phyloP scores from a whole-genome alignment of 2,888 invertebrate genomes.

The Andrena trimmerana region DNA sequence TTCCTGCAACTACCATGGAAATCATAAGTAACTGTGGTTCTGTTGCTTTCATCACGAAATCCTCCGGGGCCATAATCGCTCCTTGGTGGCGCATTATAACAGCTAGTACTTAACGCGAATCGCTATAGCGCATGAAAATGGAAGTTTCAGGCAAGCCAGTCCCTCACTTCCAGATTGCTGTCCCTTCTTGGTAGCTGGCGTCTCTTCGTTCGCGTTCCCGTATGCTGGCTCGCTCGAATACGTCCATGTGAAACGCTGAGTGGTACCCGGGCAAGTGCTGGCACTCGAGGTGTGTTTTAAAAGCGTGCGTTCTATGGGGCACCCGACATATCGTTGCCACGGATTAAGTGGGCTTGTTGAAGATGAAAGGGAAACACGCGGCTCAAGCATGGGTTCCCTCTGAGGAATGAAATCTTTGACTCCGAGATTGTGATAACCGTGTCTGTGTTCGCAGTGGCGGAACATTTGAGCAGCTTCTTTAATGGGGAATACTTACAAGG shows the following conservation, averaged over 20 bases:
- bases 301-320: neutral
- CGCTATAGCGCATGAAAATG: slow-evolving; percentile 6
- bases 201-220: neutral
- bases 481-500: no score
- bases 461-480: no score
- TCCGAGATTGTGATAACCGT: no score
- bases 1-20: neutral
- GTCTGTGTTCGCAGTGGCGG: no score
- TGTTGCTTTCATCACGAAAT: slow-evolving; percentile 1
- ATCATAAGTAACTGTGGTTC: slow-evolving; percentile 3
- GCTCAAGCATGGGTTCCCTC: neutral
- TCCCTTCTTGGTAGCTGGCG: neutral
- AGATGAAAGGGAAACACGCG: neutral
- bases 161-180: slow-evolving; percentile 3
- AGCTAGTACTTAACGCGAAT: neutral
- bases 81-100: slow-evolving; percentile 19
- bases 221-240: neutral
- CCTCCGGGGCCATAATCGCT: slow-evolving; percentile 16
- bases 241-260: neutral
- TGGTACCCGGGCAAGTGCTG: neutral
- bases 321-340: neutral
- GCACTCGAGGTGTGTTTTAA: slow-evolving; percentile 5
- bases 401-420: no score
- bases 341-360: neutral
- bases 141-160: neutral